Evolutionary conservation across 2,797 vertebrate genomes (phyloP), one percentile per base, ranked within the genome.

Genomic region (Triplophysa bombifrons): DNA sequence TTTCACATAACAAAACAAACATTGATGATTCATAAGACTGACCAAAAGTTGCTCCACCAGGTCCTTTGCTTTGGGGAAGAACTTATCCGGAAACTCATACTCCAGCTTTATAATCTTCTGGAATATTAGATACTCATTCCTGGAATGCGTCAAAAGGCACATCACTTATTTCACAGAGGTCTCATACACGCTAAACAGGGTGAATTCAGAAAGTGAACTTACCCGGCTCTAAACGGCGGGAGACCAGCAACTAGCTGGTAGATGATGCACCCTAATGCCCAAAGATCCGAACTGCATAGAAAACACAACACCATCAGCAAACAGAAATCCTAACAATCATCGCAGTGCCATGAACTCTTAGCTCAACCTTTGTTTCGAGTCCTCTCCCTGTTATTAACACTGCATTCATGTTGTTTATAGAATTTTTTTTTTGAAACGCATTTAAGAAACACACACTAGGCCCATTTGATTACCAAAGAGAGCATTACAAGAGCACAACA

Each of bases 31-130:
- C 34, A 75, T 13, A 76, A 56, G 12, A 19, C 89, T 93, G 93
- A 99, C 98, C 96, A 99, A 89, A 84, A 99, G 95, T 84, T 96
- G 96, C 91, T 95, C 94, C 85, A 99, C 98, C 68, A 99, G 95
- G 86, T 99, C 97, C 93, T 97, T 98, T 84, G 98, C 98, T 92
- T 98, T 99, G 85, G 98, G 97, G 86, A 99, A 99, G 91, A 99
- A 99, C 92, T 99, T 99, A 90, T 99, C 98, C 82, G 98, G 98
- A 84, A 99, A 99, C 87, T 99, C 97, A 87, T 99, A 99, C 86
- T 99, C 98, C 94, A 99, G 91, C 84, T 98, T 99, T 93, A 98
- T 99, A 92, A 99, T 99, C 92, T 99, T 99, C 94, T 99, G 98
- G 92, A 99, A 99, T 96, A 99, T 99, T 89, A 99, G 94, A 92